Evolutionary conservation across 2,113 vertebrate species (phyloP).

Genomic region (Phrynocephalus versicolor): DNA sequence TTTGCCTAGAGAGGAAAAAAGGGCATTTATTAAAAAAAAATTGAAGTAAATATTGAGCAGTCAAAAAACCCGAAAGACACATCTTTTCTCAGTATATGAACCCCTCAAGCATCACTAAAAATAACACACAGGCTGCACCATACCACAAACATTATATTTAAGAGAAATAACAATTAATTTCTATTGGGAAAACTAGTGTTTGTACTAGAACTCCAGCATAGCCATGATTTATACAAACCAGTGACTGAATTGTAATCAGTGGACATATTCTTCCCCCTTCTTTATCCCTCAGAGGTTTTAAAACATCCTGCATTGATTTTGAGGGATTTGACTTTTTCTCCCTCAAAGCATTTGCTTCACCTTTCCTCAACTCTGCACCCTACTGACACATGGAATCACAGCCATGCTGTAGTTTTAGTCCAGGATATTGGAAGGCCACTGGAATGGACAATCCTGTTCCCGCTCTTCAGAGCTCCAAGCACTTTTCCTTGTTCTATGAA

Average conservation of each 20-base stretch:
- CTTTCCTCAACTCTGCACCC: background rate
- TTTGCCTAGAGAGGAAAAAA: constrained; percentile 82
- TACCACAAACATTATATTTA: background rate
- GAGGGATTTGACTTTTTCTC: background rate
- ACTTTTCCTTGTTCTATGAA: background rate
- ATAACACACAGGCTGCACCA: background rate
- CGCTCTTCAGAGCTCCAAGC: background rate
- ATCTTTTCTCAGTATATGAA: background rate
- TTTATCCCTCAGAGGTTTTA: background rate
- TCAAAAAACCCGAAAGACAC: background rate
- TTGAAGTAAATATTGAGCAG: background rate
- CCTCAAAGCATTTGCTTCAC: background rate
- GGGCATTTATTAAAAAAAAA: background rate
- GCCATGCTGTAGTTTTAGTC: too few species aligned
- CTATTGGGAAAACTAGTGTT: background rate
- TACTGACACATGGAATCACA: too few species aligned
- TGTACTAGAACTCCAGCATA: too few species aligned
- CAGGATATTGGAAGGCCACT: too few species aligned
- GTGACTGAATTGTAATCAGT: background rate
- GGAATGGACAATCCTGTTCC: too few species aligned
- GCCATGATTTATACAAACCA: background rate
- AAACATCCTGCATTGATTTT: background rate
- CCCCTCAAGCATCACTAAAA: background rate
- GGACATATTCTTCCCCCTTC: background rate
- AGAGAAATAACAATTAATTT: background rate